Evolutionary conservation across 2,888 invertebrate species (phyloP), one percentile per base, ranked within the genome.

Genomic region (Malthinus seriepunctatus): DNA sequence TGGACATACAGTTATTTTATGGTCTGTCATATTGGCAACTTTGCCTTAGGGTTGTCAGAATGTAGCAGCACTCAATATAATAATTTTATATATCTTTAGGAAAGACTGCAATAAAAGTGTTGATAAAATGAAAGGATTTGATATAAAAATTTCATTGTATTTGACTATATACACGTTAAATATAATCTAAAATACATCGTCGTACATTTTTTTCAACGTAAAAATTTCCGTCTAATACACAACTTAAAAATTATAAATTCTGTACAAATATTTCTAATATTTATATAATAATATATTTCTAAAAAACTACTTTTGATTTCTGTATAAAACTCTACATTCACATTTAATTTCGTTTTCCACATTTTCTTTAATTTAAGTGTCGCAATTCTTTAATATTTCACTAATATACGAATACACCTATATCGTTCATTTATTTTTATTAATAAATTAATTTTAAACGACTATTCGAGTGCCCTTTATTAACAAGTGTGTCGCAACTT

Each of bases 271-370:
- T 74, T 74, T 75, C 77, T 78, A 79, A 77, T 35, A 44, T 32
- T 47, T 47, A 51, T 56, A 44, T 51, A 33, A 45, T 47, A 23
- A 57, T 50, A 59, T 78, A 78, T 76, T 73, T 75, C 78, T 79
- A 78, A 70, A 79, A 78, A 79, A 79, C 79, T 79, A 79, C 79
- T 76, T 77, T 78, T 78, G 76, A 76, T 76, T 70, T 76, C 70
- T 76, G 79, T 79, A 79, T 77, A 78, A 78, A 79, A 78, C 71
- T 78, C 76, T 77, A 77, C 73, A 74, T 69, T 65, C 70, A 66
- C 62, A 64, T 67, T 57, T 51, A 61, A 32, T 48, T 48, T 59
- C 54, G 50, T 56, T 64, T 58, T 52, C n/a, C n/a, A n/a, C n/a
- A n/a, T n/a, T n/a, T n/a, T n/a, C n/a, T n/a, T n/a, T n/a, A n/a